These are phyloP conservation scores for Meteorus colon DNA, from an alignment of 2,888 invertebrate genomes.

Conservation along the genomic window DNA sequence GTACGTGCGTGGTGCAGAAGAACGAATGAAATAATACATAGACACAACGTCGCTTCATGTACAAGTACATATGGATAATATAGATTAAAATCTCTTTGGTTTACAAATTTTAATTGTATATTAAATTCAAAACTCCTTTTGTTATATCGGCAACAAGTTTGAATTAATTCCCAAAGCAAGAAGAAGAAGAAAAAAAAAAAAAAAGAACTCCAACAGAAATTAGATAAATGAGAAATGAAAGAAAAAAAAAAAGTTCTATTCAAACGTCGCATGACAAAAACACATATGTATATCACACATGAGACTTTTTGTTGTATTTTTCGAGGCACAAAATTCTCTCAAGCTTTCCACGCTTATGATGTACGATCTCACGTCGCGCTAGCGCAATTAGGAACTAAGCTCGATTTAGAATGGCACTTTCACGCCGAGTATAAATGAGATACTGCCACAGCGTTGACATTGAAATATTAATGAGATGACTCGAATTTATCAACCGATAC, in stretches of 20 bases:
- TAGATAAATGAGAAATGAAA: slow-evolving; percentile 5
- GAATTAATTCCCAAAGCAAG: slow-evolving; percentile 28
- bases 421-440: slow-evolving; percentile 63
- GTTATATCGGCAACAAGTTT: slow-evolving; percentile 1
- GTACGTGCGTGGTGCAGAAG: slow-evolving; percentile 4
- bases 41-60: neutral
- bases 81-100: slow-evolving; percentile 31
- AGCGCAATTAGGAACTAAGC: slow-evolving; percentile 60
- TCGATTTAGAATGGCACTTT: slow-evolving; percentile 58
- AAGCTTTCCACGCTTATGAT: slow-evolving; percentile 42
- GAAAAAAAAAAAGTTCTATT: slow-evolving; percentile 18
- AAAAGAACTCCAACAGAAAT: neutral
- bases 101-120: slow-evolving; percentile 28
- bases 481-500: slow-evolving; percentile 44
- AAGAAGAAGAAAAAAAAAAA: neutral
- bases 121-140: slow-evolving; percentile 19
- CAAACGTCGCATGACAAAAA: neutral
- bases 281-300: slow-evolving; percentile 16
- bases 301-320: slow-evolving; percentile 11
- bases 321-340: neutral
- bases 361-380: slow-evolving; percentile 45
- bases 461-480: slow-evolving; percentile 64
- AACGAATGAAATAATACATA: slow-evolving; percentile 2
- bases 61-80: neutral
- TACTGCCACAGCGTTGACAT: slow-evolving; percentile 61